phyloP scores from a whole-genome alignment of 2,888 invertebrate species.

The Drosophila mimica region DNA sequence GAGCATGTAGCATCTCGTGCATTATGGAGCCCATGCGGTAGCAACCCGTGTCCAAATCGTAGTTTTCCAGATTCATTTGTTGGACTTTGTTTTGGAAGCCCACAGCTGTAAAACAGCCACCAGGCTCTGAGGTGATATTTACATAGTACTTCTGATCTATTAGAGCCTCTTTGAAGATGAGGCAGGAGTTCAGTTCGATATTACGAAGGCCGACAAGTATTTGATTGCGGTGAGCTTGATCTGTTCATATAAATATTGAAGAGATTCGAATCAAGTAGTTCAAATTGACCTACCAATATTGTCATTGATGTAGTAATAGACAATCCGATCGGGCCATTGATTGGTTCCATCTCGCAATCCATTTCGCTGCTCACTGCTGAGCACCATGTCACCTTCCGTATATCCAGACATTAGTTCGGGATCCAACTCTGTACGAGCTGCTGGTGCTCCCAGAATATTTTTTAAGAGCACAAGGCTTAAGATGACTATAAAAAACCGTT shows the following conservation, averaged over 20 bases:
- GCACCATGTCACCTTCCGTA: constrained; percentile 90
- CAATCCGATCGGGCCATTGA: constrained; percentile 88
- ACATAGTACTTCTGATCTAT: constrained; percentile 76
- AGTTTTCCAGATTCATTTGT: constrained; percentile 56
- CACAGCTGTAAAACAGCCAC: constrained; percentile 92
- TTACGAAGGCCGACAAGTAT: constrained; percentile 89
- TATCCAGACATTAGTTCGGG: constrained; percentile 91
- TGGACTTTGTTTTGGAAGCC: constrained; percentile 86
- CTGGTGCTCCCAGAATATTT: constrained; percentile 31
- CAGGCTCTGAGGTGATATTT: constrained; percentile 65
- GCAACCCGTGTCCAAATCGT: constrained; percentile 64
- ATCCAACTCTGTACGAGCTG: constrained; percentile 83
- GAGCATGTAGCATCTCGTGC: constrained; percentile 91
- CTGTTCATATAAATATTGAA: constrained; percentile 66
- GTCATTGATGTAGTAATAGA: constrained; percentile 86
- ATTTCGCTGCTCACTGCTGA: constrained; percentile 86
- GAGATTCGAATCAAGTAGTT: background rate
- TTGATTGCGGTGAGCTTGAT: constrained; percentile 86
- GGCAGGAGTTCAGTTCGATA: constrained; percentile 90
- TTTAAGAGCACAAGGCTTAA: constrained; percentile 1
- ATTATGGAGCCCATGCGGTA: constrained; percentile 86
- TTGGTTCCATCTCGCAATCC: constrained; percentile 86
- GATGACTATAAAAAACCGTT: background rate
- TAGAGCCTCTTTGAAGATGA: constrained; percentile 88
- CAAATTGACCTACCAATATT: constrained; percentile 84